Evolutionary conservation across 2,797 vertebrate genomes (phyloP).

Genomic region (Darevskia nairensis): DNA sequence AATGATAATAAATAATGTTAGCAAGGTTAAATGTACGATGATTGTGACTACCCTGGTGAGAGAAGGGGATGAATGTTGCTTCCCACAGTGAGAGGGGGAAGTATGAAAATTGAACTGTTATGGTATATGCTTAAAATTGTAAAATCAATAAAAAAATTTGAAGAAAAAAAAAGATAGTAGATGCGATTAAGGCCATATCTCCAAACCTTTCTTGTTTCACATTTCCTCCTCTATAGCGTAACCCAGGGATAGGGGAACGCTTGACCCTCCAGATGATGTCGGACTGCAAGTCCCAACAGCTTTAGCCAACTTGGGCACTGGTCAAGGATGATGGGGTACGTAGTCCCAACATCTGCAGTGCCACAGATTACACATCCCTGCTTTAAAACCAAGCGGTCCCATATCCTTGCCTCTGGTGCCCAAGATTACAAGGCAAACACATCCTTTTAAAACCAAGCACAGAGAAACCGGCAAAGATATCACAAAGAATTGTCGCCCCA

Average conservation of each 20-base stretch:
- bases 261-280: not conserved
- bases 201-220: not conserved
- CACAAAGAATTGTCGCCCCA: not conserved
- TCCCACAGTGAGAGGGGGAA: too few relatives aligned
- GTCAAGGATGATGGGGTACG: not conserved
- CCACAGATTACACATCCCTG: not conserved
- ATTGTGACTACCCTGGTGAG: too few relatives aligned
- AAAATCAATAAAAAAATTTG: too few relatives aligned
- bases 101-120: too few relatives aligned
- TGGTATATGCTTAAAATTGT: too few relatives aligned
- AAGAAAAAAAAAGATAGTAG: not conserved
- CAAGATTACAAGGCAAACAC: too few relatives aligned
- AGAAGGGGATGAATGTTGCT: too few relatives aligned
- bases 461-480: not conserved
- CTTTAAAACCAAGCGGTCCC: not conserved
- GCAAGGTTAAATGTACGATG: too few relatives aligned
- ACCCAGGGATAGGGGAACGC: not conserved
- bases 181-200: not conserved
- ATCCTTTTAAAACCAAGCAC: not conserved
- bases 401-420: not conserved
- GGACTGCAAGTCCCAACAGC: not conserved
- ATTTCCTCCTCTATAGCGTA: not conserved
- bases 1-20: too few relatives aligned
- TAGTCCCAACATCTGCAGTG: too few relatives aligned
- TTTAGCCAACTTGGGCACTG: not conserved